Evolutionary conservation across 2,113 vertebrate species (phyloP).

Genomic region (Gulo gulo): DNA sequence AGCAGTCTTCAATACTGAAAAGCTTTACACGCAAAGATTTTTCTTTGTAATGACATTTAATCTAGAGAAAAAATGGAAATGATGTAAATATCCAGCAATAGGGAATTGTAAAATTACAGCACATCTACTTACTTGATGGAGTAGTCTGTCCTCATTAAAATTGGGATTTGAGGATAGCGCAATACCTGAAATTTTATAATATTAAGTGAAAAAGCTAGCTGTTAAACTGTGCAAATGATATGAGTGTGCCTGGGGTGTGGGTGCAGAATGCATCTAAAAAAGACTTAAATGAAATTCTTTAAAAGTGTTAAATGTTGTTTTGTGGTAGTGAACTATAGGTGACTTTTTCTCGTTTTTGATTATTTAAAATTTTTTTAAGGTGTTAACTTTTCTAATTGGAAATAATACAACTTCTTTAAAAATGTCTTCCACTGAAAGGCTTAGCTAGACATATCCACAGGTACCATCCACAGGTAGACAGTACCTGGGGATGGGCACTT

Average conservation of each 20-base stretch:
- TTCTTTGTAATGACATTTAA: not conserved
- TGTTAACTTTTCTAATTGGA: slow-evolving; percentile 14
- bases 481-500: not conserved
- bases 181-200: not conserved
- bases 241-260: not conserved
- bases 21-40: not conserved
- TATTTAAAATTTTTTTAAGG: not conserved
- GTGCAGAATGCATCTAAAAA: not conserved
- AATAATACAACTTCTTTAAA: not conserved
- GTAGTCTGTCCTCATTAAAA: not conserved
- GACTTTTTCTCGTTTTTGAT: not conserved
- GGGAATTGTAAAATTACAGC: slow-evolving; percentile 9
- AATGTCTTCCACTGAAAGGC: not conserved
- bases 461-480: not conserved
- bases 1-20: not conserved
- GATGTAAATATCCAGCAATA: not conserved
- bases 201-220: not conserved
- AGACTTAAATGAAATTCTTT: not conserved
- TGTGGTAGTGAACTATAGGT: not conserved
- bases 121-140: not conserved
- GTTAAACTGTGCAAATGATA: not conserved
- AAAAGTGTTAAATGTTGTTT: not conserved
- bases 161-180: not conserved
- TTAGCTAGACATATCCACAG: not conserved
- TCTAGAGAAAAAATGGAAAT: not conserved